A percentile compares a stretch with the other conserved stretches of the same genome.
Evolutionary conservation across 2,888 invertebrate genomes (phyloP).

Genomic region (Pachycephus smyrnensis): DNA sequence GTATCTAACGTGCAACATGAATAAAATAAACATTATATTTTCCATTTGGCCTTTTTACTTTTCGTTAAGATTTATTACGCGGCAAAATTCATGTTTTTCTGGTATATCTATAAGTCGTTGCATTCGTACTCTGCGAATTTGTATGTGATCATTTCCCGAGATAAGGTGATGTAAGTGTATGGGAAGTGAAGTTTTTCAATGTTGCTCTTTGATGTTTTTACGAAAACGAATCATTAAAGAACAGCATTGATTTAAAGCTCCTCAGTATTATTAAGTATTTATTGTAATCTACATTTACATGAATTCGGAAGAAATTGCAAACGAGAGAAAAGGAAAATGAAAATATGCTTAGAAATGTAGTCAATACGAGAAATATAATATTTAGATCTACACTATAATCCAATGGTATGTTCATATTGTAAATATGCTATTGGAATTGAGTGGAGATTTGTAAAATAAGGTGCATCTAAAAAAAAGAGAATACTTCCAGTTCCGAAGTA

Average conservation of each 20-base stretch:
- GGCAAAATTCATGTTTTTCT: neutral
- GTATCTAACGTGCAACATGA: conserved; percentile 60
- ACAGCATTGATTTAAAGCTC: neutral
- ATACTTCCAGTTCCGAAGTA: neutral
- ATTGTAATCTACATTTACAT: neutral
- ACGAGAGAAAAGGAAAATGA: neutral
- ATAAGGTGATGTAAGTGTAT: neutral
- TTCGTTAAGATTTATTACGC: conserved; percentile 1
- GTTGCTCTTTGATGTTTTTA: neutral
- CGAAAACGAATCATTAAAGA: neutral
- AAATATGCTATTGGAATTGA: neutral
- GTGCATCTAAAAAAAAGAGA: neutral
- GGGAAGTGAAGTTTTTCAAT: neutral
- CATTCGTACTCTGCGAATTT: neutral
- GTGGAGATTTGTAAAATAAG: neutral
- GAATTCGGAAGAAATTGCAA: neutral
- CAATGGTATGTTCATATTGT: neutral
- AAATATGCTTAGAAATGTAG: neutral
- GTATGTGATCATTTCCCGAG: neutral
- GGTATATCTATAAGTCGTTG: neutral
- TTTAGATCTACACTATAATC: neutral
- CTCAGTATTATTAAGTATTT: neutral
- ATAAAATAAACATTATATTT: conserved; percentile 64
- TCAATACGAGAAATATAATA: conserved; percentile 2
- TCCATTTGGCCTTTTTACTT: conserved; percentile 50